Base-by-base conservation (phyloP, 2,113 vertebrate species). In the Silurus meridionalis region DNA sequence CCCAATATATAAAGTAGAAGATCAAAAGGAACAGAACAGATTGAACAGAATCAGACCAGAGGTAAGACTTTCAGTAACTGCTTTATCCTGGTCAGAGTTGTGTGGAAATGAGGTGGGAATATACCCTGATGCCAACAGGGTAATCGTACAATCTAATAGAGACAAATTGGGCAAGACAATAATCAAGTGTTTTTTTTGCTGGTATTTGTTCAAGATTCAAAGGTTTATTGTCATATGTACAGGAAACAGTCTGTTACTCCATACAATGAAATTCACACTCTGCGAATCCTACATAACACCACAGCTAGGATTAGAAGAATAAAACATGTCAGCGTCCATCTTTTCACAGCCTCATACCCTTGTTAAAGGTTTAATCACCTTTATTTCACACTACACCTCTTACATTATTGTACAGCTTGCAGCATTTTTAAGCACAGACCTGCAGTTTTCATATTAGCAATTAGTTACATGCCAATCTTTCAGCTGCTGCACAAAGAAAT, bases 391-490 rank as follows among this genome's bases (percentile, higher is more conserved):
- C 57, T 61, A 19, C 5, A 60, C 21, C 17, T 2, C 57, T 23
- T 25, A 46, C 7, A 10, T 61, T 83, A 67, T 23, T 57, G 85
- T 85, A 77, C 52, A 84, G 80, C 46, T 67, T 50, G 71, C 63
- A 28, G 58, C 82, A 75, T 60, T 86, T 81, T 53, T 64, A 15
- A 55, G 48, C 74, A 60, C 82, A 75, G 64, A 58, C 85, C 46
- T 82, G 67, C 69, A 84, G 83, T 60, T 89, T 82, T 82, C 75
- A 67, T 87, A 78, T 78, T 55, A 79, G 28, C 71, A 87, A 86
- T 78, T 61, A 53, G 75, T 78, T 82, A 85, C 77, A 82, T 71
- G 50, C 25, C 61, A 28, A 57, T 87, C 85, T 87, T 52, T 55
- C 75, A 50, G 82, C 75, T 82, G 74, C 52, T 66, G 64, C 14